Evolutionary conservation across 2,888 invertebrate species (phyloP).

Genomic region (Brachypterus glaber): DNA sequence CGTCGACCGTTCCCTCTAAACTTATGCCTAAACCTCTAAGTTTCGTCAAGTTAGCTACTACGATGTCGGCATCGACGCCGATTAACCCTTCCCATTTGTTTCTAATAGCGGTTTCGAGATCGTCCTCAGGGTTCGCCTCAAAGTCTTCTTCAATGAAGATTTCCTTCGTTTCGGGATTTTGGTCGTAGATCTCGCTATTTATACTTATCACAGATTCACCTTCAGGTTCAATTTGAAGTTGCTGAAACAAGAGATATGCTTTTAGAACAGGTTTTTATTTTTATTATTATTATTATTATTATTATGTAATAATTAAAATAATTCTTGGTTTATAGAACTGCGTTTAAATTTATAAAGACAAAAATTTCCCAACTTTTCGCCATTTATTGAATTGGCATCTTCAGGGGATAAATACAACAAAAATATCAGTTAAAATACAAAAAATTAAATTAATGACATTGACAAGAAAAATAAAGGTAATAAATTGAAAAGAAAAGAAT

Average conservation of each 20-base stretch:
- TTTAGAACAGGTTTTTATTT: no score
- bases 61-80: slow-evolving; percentile 71
- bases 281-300: no score
- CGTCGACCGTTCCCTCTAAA: slow-evolving; percentile 96
- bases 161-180: slow-evolving; percentile 37
- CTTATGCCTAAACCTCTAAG: slow-evolving; percentile 90
- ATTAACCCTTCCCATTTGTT: slow-evolving; percentile 73
- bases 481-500: no score
- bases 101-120: slow-evolving; percentile 57
- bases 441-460: no score
- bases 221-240: slow-evolving; percentile 60
- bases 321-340: no score
- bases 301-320: no score
- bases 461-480: no score
- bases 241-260: slow-evolving; percentile 2
- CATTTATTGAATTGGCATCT: no score
- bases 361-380: no score
- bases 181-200: slow-evolving; percentile 61
- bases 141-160: slow-evolving; percentile 41
- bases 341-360: no score
- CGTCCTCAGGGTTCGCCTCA: slow-evolving; percentile 39
- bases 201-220: slow-evolving; percentile 72
- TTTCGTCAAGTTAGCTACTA: slow-evolving; percentile 88
- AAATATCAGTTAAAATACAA: no score
- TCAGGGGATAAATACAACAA: no score